phyloP scores from a whole-genome alignment of 2,888 invertebrate species.

The Cephonodes hylas region DNA sequence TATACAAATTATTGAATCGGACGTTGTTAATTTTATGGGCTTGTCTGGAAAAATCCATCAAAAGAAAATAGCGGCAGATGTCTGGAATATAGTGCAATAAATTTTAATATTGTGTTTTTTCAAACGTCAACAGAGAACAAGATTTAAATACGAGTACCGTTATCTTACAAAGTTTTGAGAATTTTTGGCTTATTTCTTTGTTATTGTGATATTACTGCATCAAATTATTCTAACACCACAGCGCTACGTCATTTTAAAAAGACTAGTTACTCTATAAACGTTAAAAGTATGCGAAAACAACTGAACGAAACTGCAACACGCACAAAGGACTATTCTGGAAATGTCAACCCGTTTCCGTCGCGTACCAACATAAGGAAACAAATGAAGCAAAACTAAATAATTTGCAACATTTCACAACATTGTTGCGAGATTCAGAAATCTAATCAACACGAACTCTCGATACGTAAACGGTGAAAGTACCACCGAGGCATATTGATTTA shows the following conservation, averaged over 20 bases:
- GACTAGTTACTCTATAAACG: neutral
- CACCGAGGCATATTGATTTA: conserved; percentile 1
- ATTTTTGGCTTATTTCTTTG: neutral
- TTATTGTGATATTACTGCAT: neutral
- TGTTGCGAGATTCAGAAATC: conserved; percentile 27
- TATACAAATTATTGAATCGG: neutral
- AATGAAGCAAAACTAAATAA: conserved; percentile 55
- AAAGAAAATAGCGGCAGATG: neutral
- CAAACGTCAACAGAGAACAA: too few species aligned
- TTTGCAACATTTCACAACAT: conserved; percentile 49
- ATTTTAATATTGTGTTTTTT: neutral
- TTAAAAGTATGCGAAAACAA: conserved; percentile 24
- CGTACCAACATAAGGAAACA: conserved; percentile 59
- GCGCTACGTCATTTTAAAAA: neutral
- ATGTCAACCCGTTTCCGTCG: conserved; percentile 65
- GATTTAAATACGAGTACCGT: too few species aligned
- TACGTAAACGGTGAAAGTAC: neutral
- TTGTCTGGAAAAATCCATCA: neutral
- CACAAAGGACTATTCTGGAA: conserved; percentile 72
- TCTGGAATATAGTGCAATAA: neutral
- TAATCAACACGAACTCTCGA: conserved; percentile 8
- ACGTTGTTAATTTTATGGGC: neutral
- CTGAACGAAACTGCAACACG: conserved; percentile 39
- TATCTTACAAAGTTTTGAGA: too few species aligned
- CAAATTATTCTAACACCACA: neutral